Conservation (phyloP, 2,113 vertebrate species). For the Corvus moneduloides region DNA sequence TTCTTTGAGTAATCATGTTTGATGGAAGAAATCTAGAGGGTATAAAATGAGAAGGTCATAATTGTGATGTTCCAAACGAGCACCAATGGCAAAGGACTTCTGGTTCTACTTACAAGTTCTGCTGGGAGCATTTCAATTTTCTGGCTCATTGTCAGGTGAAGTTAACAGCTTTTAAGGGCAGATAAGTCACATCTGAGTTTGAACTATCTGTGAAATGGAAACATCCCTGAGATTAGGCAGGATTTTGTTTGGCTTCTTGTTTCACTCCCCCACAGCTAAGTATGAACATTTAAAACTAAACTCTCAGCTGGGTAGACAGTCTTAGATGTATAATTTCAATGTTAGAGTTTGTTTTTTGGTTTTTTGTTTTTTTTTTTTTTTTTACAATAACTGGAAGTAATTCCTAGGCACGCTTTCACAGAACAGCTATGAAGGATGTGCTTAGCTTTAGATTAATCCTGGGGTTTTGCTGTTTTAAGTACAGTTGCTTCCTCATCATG, state of each 20-base stretch:
- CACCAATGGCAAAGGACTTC: background rate
- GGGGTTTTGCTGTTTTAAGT: background rate
- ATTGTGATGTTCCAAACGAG: background rate
- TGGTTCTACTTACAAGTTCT: slow-evolving; percentile 8
- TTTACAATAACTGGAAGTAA: background rate
- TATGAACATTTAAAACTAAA: background rate
- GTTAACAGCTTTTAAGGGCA: slow-evolving; percentile 6
- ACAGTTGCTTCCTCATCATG: background rate
- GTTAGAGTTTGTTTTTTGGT: background rate
- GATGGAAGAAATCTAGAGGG: background rate
- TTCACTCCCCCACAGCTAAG: background rate
- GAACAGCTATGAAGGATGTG: background rate
- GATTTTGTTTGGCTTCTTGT: background rate
- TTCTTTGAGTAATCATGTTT: background rate
- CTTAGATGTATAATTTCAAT: background rate
- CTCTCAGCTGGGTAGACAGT: background rate
- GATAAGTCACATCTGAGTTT: background rate
- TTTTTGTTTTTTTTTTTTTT: fast-evolving
- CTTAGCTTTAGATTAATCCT: background rate
- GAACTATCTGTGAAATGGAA: background rate
- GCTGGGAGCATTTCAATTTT: slow-evolving; percentile 22
- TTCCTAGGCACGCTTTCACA: background rate
- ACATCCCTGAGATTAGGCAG: background rate
- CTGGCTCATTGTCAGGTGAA: slow-evolving; percentile 19
- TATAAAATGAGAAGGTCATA: slow-evolving; percentile 2